These are phyloP conservation scores for Caenorhabditis imperialis DNA, from an alignment of 2,888 invertebrate genomes.

Conservation along the genomic window DNA sequence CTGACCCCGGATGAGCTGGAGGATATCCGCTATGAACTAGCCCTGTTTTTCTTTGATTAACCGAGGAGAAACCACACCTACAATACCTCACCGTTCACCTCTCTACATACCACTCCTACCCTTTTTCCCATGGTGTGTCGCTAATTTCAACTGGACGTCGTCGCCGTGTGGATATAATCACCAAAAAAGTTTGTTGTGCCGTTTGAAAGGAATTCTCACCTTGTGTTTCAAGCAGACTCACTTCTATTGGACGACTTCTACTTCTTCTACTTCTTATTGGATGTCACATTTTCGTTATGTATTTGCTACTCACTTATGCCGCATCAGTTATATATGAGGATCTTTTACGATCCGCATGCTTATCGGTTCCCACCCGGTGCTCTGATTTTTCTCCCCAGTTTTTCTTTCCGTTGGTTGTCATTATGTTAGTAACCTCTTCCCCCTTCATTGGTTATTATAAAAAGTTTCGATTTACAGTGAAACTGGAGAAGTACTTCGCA, in stretches of 20 bases:
- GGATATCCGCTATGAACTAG: background rate
- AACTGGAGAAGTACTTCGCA: slow-evolving; percentile 78
- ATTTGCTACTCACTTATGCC: no score
- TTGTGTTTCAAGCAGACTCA: slow-evolving; percentile 8
- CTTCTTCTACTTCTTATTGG: no score
- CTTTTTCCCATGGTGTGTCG: no score
- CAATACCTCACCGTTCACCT: background rate
- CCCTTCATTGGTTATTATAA: no score
- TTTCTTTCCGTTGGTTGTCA: background rate
- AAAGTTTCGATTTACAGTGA: slow-evolving; percentile 77
- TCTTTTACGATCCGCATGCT: background rate
- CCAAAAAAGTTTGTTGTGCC: slow-evolving; percentile 21
- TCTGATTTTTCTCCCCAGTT: background rate
- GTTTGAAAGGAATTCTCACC: slow-evolving; percentile 4
- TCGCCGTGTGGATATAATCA: no score
- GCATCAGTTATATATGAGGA: slow-evolving; percentile 16
- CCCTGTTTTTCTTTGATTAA: no score
- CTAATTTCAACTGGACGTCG: no score
- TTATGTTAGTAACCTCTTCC: background rate
- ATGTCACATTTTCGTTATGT: no score
- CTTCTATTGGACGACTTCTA: no score
- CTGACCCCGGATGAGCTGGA: slow-evolving; percentile 1
- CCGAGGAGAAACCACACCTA: no score
- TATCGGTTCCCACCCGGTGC: slow-evolving; percentile 2
- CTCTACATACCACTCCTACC: background rate